phyloP scores from a whole-genome alignment of 2,797 vertebrate genomes.

The Limosa lapponica region DNA sequence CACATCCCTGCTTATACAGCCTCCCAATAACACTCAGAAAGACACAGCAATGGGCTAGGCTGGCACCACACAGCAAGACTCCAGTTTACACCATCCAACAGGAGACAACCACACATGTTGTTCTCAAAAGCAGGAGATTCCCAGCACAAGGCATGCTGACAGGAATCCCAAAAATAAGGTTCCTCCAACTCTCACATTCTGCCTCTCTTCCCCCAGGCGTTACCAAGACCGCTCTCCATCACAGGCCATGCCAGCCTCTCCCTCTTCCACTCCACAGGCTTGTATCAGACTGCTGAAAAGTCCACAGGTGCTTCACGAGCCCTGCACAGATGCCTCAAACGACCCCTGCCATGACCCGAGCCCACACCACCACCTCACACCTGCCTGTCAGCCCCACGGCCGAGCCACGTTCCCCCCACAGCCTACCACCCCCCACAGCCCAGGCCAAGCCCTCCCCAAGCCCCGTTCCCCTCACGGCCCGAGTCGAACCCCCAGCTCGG shows the following conservation, averaged over 20 bases:
- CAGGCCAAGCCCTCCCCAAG: neutral
- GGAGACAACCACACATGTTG: rapidly evolving
- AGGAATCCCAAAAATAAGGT: neutral
- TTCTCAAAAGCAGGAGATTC: neutral
- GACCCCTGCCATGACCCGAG: rapidly evolving
- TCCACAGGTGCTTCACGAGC: neutral
- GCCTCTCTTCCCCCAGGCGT: neutral
- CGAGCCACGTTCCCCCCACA: too few species aligned
- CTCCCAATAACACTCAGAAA: rapidly evolving
- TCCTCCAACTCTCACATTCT: neutral
- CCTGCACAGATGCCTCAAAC: rapidly evolving
- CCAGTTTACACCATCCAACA: neutral
- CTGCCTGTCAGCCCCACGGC: neutral
- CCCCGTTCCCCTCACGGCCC: neutral
- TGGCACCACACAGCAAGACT: neutral
- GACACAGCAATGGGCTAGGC: rapidly evolving
- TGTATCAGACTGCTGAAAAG: rapidly evolving
- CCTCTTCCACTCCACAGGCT: neutral
- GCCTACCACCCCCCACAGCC: too few species aligned
- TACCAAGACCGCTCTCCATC: rapidly evolving
- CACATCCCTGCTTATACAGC: neutral
- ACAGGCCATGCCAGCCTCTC: neutral
- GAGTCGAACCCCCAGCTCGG: neutral
- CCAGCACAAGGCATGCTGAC: neutral
- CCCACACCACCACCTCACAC: too few species aligned